Percentiles rank a stretch among this genome's conserved stretches.
These are phyloP conservation scores for Caradrina clavipalpis DNA, from an alignment of 2,888 invertebrate genomes.

Conservation along the genomic window DNA sequence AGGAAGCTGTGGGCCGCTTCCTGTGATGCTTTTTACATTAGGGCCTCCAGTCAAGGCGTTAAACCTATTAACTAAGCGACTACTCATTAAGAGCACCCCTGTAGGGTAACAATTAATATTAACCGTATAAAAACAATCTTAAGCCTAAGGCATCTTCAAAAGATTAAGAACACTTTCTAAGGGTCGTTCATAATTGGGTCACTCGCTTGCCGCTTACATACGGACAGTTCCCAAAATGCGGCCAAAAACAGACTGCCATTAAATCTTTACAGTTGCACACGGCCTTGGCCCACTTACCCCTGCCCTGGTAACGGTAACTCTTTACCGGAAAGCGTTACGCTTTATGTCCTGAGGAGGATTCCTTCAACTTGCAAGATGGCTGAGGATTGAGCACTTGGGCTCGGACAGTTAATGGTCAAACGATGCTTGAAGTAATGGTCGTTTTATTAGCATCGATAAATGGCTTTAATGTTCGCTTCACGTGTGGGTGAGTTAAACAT, in stretches of 20 bases:
- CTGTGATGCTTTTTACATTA: too few relatives aligned
- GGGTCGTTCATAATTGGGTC: slow-evolving; percentile 21
- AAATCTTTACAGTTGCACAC: slow-evolving; percentile 75
- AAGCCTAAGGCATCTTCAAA: not conserved
- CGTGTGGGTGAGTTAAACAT: not conserved
- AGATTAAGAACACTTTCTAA: not conserved
- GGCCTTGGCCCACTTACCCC: slow-evolving; percentile 75
- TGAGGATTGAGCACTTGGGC: slow-evolving; percentile 32
- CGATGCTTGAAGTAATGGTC: slow-evolving; percentile 26
- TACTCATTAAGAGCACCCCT: too few relatives aligned
- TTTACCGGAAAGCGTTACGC: slow-evolving; percentile 56
- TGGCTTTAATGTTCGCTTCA: slow-evolving; percentile 21
- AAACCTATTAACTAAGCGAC: too few relatives aligned
- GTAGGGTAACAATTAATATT: not conserved
- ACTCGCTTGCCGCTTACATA: slow-evolving; percentile 31
- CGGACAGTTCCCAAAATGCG: slow-evolving; percentile 47
- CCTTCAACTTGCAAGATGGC: slow-evolving; percentile 45
- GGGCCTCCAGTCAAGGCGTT: too few relatives aligned
- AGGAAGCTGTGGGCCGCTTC: too few relatives aligned
- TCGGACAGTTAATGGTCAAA: slow-evolving; percentile 31
- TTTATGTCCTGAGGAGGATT: slow-evolving; percentile 35
- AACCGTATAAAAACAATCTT: not conserved
- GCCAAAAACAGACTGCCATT: slow-evolving; percentile 71
- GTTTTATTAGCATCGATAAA: slow-evolving; percentile 45
- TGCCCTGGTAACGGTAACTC: slow-evolving; percentile 57